Evolutionary conservation across 2,888 invertebrate genomes (phyloP), one percentile per base, ranked within the genome.

Genomic region (Quadroppia sp.): DNA sequence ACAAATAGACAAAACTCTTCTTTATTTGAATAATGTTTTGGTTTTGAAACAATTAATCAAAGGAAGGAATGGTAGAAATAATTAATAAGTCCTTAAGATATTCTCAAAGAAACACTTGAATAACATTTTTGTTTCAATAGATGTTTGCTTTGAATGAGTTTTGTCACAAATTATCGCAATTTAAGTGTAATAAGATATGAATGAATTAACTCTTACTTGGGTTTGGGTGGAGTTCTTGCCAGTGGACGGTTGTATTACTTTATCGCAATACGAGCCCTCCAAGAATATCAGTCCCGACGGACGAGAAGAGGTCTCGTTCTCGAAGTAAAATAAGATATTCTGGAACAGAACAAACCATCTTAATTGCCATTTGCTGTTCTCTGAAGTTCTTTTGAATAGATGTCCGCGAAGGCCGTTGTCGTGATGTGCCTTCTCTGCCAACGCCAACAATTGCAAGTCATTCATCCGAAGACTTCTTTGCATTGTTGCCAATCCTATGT

Each of bases 271-370:
- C 79, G 92, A 92, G 0, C 94, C 94, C 82, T 94, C 94, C 72
- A 94, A 85, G 77, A 94, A 85, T 28, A 94, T 86, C 23, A 93
- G 89, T 0, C 94, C 94, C 0, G 90, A 90, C 0, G 93, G 93
- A 42, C 90, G 74, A 4, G 70, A 73, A 11, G 76, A 71, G 1
- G 87, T 86, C 81, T 94, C 93, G 71, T 88, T 89, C 81, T 94
- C 94, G 83, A 91, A 94, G 85, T 94, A 94, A 84, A 94, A 94
- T 78, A 94, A 84, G 80, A 94, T 84, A 83, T 94, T 94, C 90
- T 94, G 87, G 48, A 87, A 88, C 76, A 83, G 80, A 72, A 82
- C 81, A 79, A 83, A 84, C 81, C 82, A 84, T 23, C 83, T 78
- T 56, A 82, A 81, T 82, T 93, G 92, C 94, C 94, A 94, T 83